Conservation (phyloP, 2,113 vertebrate genomes). For the Oncorhynchus keta region DNA sequence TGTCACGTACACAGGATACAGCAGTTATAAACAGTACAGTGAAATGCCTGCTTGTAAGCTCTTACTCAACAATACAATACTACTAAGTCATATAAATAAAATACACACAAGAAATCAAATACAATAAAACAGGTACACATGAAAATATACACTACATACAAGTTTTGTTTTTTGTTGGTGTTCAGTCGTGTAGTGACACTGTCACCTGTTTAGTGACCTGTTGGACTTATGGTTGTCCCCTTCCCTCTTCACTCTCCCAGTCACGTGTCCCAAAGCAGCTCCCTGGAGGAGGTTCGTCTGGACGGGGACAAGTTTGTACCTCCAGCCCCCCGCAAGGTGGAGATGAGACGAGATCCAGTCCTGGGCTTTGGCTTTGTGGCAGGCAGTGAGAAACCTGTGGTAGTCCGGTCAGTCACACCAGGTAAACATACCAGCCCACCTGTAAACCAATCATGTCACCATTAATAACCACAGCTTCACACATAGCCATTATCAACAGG, state of each 20-base stretch:
- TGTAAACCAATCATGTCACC: slow-evolving; percentile 32
- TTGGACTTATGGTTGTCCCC: neutral
- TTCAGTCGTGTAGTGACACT: neutral
- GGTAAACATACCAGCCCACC: slow-evolving; percentile 72
- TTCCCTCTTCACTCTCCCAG: slow-evolving; percentile 61
- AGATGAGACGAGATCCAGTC: slow-evolving; percentile 97
- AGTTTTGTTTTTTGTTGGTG: no score
- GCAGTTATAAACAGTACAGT: no score
- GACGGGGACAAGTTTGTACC: slow-evolving; percentile 90
- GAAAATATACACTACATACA: no score
- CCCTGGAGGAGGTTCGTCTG: slow-evolving; percentile 90
- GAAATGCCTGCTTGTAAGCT: no score
- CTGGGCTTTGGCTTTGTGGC: slow-evolving; percentile 98
- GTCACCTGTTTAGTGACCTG: neutral
- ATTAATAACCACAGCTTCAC: slow-evolving; percentile 16
- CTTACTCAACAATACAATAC: no score
- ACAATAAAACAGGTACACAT: no score
- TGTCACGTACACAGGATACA: no score
- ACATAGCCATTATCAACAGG: slow-evolving; percentile 23
- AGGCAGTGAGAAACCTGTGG: slow-evolving; percentile 97
- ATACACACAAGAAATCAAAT: no score
- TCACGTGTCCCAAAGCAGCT: slow-evolving; percentile 88
- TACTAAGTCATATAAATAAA: no score
- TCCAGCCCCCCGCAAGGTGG: slow-evolving; percentile 89
- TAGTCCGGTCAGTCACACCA: slow-evolving; percentile 97